Evolutionary conservation across 2,888 invertebrate species (phyloP).

Genomic region (Scaptodrosophila latifasciaeformis): DNA sequence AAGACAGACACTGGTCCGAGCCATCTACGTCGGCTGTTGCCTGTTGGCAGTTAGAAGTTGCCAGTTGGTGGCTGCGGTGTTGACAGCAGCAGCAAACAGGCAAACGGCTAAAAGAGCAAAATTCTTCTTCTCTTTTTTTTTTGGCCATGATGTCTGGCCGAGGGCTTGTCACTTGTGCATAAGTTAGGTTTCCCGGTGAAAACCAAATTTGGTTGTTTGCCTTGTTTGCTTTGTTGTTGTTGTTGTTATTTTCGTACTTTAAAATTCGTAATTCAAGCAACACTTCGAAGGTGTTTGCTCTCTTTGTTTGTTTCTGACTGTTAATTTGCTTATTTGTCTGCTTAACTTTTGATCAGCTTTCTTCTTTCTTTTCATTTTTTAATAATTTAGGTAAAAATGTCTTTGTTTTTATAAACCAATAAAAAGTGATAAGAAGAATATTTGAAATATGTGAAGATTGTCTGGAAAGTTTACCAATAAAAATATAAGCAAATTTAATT

Average conservation of each 20-base stretch:
- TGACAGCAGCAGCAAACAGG: constrained; percentile 40
- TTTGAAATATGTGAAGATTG: too few species aligned
- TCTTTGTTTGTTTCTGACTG: constrained; percentile 20
- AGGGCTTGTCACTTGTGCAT: constrained; percentile 3
- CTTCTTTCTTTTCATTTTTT: not conserved
- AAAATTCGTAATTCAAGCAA: constrained; percentile 15
- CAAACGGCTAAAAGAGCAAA: constrained; percentile 23
- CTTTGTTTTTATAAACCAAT: too few species aligned
- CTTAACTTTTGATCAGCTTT: constrained; percentile 63
- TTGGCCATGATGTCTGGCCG: not conserved
- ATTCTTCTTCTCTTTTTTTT: not conserved
- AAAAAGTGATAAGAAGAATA: too few species aligned
- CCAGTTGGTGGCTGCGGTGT: constrained; percentile 29
- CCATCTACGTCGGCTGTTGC: not conserved
- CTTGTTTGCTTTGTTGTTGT: constrained; percentile 29
- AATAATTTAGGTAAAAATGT: too few species aligned
- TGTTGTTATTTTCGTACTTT: constrained; percentile 27
- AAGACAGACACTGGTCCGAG: constrained; percentile 26
- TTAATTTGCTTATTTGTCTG: constrained; percentile 43
- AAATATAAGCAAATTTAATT: too few species aligned
- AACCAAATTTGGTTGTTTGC: constrained; percentile 11
- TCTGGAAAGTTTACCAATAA: constrained; percentile 1
- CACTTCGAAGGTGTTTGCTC: constrained; percentile 34
- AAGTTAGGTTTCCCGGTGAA: too few species aligned
- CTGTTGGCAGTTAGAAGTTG: not conserved